Conservation (phyloP, 2,888 invertebrate genomes). For the Acholoe squamosa region DNA sequence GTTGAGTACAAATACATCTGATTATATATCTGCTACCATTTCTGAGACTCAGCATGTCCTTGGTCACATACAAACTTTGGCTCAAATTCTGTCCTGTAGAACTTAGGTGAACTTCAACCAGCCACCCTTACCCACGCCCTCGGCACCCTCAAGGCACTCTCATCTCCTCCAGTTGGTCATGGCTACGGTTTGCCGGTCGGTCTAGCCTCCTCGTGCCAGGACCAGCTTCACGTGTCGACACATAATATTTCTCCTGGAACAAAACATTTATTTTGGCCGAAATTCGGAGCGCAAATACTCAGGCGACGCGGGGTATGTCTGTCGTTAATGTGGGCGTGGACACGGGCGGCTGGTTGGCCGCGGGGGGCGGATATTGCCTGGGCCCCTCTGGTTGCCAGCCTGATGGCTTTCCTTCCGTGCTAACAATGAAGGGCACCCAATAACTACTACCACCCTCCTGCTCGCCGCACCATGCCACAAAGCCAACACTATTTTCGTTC, state of each 20-base stretch:
- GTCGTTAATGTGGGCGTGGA: conserved; percentile 44
- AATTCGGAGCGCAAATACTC: conserved; percentile 52
- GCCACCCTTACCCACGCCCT: neutral
- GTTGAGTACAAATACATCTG: too few species aligned
- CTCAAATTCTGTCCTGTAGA: too few species aligned
- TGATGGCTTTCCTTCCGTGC: conserved; percentile 62
- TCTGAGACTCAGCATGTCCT: too few species aligned
- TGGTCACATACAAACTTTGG: too few species aligned
- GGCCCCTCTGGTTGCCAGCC: neutral
- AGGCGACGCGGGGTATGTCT: conserved; percentile 35
- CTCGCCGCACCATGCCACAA: neutral
- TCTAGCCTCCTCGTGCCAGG: neutral
- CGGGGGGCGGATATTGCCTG: conserved; percentile 37
- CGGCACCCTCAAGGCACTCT: neutral
- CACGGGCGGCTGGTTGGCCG: conserved; percentile 46
- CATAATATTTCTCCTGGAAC: conserved; percentile 61
- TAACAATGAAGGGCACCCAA: conserved; percentile 46
- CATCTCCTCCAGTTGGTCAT: neutral
- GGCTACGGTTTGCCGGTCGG: neutral
- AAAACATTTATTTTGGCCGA: conserved; percentile 56
- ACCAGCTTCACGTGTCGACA: conserved; percentile 43
- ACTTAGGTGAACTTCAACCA: neutral
- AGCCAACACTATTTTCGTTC: conserved; percentile 39
- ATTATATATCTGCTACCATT: too few species aligned
- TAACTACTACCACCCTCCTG: neutral